Conservation (phyloP, 2,797 vertebrate species). For the Scleropages formosus region DNA sequence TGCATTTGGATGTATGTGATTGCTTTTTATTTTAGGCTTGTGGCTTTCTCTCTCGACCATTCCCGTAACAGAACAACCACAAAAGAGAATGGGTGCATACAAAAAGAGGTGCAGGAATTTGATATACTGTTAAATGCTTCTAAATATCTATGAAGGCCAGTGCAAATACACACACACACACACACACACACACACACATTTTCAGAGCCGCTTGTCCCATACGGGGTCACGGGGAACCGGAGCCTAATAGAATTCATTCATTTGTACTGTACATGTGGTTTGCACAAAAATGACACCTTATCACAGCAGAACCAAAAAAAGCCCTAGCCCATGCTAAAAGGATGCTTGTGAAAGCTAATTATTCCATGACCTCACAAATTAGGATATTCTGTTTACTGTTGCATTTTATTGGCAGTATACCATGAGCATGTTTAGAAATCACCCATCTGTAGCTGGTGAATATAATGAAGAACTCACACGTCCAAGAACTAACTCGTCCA, state of each 20-base stretch:
- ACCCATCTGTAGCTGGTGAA: background rate
- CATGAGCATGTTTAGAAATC: background rate
- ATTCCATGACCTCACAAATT: no score
- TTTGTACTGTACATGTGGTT: background rate
- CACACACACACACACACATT: no score
- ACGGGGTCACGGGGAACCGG: no score
- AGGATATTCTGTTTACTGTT: background rate
- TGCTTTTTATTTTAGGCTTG: background rate
- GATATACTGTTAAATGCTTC: no score
- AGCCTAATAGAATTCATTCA: background rate
- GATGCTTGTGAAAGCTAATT: no score
- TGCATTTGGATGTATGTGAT: background rate
- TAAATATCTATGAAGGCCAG: no score
- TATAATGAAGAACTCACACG: no score
- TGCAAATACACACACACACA: no score
- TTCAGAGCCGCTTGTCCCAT: no score
- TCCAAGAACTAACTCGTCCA: no score
- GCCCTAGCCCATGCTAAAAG: no score
- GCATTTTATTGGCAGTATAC: background rate
- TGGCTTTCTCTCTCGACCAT: background rate
- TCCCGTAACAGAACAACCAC: conserved; percentile 5
- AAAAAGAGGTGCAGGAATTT: background rate
- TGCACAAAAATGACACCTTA: background rate
- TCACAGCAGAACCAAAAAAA: no score
- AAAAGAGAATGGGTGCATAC: background rate